Evolutionary conservation across 2,797 vertebrate species (phyloP).

Genomic region (Eulemur albifrons): DNA sequence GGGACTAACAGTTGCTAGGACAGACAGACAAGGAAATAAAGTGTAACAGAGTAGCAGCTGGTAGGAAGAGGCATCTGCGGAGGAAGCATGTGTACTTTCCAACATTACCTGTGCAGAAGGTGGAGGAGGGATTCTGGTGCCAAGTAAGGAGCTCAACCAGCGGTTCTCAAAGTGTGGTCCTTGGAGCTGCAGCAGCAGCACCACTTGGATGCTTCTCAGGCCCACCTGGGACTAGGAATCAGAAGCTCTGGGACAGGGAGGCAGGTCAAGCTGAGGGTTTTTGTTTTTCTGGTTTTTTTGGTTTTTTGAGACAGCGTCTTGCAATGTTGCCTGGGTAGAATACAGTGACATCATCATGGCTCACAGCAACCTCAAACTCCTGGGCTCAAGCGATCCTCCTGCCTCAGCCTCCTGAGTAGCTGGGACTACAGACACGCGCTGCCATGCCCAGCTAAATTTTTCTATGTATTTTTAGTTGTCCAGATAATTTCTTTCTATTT

Average conservation of each 20-base stretch:
- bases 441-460: too few species aligned
- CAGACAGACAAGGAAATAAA: not conserved
- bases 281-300: not conserved
- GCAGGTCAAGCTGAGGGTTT: not conserved
- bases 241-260: not conserved
- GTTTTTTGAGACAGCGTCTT: not conserved
- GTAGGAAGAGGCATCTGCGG: too few species aligned
- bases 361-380: not conserved
- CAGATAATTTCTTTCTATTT: too few species aligned
- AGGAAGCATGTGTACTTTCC: accelerated
- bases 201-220: not conserved
- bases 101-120: not conserved
- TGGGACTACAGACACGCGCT: too few species aligned
- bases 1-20: not conserved
- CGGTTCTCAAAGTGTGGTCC: not conserved
- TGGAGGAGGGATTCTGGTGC: not conserved
- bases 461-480: too few species aligned
- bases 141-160: not conserved
- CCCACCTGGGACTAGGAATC: not conserved
- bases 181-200: not conserved
- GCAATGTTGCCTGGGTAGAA: not conserved
- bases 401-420: too few species aligned
- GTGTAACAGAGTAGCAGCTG: not conserved
- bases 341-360: not conserved
- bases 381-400: too few species aligned